These are phyloP conservation scores for Pyrgus malvae DNA, from an alignment of 2,888 invertebrate species.

Conservation along the genomic window DNA sequence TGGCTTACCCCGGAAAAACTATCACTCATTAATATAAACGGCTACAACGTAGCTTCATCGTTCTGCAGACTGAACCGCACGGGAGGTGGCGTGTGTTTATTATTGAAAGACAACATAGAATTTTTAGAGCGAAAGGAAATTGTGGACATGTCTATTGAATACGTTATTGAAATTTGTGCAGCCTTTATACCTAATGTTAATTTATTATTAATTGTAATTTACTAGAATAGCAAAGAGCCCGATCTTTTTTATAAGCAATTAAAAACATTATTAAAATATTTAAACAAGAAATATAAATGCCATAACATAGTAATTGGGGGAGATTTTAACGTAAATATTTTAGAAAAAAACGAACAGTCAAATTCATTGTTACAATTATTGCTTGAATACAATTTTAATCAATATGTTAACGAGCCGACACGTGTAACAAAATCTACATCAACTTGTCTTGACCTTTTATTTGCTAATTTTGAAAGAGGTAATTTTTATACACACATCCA, in stretches of 20 bases:
- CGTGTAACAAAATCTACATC: background rate
- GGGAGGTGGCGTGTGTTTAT: slow-evolving; percentile 33
- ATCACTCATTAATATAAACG: slow-evolving; percentile 16
- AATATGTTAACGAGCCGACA: slow-evolving; percentile 9
- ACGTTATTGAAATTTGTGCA: slow-evolving; percentile 32
- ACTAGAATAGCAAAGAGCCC: slow-evolving; percentile 29
- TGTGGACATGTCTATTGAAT: slow-evolving; percentile 28
- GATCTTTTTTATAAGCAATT: slow-evolving; percentile 28
- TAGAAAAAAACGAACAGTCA: background rate
- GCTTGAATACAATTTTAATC: slow-evolving; percentile 28
- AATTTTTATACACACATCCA: background rate
- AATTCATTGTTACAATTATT: slow-evolving; percentile 7
- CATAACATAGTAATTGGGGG: slow-evolving; percentile 30
- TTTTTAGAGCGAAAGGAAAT: slow-evolving; percentile 29
- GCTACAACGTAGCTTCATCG: slow-evolving; percentile 15
- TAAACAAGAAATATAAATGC: slow-evolving; percentile 22
- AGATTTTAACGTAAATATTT: slow-evolving; percentile 25
- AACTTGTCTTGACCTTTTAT: slow-evolving; percentile 29
- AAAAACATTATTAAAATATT: slow-evolving; percentile 15
- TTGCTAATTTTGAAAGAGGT: slow-evolving; percentile 30
- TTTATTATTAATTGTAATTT: slow-evolving; percentile 29
- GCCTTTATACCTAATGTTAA: slow-evolving; percentile 24
- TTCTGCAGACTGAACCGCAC: slow-evolving; percentile 23
- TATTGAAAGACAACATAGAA: slow-evolving; percentile 17
- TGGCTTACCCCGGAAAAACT: too few relatives aligned